Conservation (phyloP, 1,140 invertebrate species). For the Zophobas atratus region DNA sequence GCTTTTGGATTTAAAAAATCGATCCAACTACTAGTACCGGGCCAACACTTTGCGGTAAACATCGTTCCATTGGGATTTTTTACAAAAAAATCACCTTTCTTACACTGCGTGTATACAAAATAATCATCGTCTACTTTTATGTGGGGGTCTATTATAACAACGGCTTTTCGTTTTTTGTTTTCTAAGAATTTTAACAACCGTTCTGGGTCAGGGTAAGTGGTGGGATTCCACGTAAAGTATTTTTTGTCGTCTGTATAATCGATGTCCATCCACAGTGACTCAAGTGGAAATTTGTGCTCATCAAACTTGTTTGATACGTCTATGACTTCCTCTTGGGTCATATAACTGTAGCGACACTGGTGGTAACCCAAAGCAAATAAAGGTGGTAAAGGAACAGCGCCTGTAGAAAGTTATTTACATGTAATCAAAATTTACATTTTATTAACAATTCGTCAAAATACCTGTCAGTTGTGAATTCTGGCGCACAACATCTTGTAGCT, state of each 20-base stretch:
- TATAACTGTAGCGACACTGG: constrained; percentile 86
- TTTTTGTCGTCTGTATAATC: constrained; percentile 84
- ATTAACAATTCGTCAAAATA: constrained; percentile 64
- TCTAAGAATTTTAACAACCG: constrained; percentile 78
- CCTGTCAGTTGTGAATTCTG: constrained; percentile 93
- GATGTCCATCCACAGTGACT: constrained; percentile 86
- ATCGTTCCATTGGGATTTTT: constrained; percentile 91
- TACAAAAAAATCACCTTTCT: constrained; percentile 84
- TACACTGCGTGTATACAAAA: constrained; percentile 78
- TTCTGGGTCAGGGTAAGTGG: constrained; percentile 77
- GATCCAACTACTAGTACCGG: constrained; percentile 78
- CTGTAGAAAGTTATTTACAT: constrained; percentile 68
- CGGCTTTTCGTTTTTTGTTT: constrained; percentile 77
- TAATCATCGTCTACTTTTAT: constrained; percentile 79
- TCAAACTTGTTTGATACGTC: constrained; percentile 75
- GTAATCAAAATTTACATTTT: constrained; percentile 65
- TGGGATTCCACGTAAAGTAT: constrained; percentile 81
- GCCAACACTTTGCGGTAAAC: constrained; percentile 91
- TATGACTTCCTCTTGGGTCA: constrained; percentile 81
- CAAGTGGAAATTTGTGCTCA: constrained; percentile 79
- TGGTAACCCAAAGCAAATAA: constrained; percentile 78
- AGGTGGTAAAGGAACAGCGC: constrained; percentile 71
- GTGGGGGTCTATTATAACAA: constrained; percentile 85
- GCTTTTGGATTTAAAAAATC: constrained; percentile 80
- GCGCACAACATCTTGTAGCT: constrained; percentile 85